Conservation (phyloP, 2,888 invertebrate species). For the Dinocampus coccinellae region DNA sequence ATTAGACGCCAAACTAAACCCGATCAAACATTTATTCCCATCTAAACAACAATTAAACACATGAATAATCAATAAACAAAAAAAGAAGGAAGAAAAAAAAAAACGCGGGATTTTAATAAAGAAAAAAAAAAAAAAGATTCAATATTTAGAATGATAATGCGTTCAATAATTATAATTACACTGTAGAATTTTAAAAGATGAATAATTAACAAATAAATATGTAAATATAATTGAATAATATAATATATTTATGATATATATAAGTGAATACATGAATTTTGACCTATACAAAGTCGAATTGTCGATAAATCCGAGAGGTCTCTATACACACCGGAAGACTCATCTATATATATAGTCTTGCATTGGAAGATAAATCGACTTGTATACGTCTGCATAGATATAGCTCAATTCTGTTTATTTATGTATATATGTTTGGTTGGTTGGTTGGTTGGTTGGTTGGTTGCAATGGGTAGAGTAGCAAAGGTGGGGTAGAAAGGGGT, state of each 20-base stretch:
- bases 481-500: too few species aligned
- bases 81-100: too few species aligned
- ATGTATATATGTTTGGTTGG: conserved; percentile 35
- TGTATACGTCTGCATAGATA: conserved; percentile 18
- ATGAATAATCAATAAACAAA: too few species aligned
- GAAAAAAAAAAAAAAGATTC: too few species aligned
- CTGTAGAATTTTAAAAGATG: too few species aligned
- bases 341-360: conserved; percentile 32
- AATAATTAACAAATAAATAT: conserved; percentile 41
- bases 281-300: conserved; percentile 22
- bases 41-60: too few species aligned
- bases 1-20: conserved; percentile 24
- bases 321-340: conserved; percentile 32
- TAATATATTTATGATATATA: not conserved
- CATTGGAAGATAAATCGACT: conserved; percentile 34
- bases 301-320: conserved; percentile 33
- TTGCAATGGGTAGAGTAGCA: conserved; percentile 31
- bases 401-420: conserved; percentile 4
- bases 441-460: conserved; percentile 42
- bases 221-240: conserved; percentile 19
- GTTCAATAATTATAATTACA: too few species aligned
- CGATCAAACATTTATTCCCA: conserved; percentile 42
- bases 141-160: too few species aligned
- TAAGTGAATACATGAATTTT: conserved; percentile 19
- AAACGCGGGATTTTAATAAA: too few species aligned